Evolutionary conservation across 2,888 invertebrate species (phyloP).

Genomic region (Thymelicus lineola): DNA sequence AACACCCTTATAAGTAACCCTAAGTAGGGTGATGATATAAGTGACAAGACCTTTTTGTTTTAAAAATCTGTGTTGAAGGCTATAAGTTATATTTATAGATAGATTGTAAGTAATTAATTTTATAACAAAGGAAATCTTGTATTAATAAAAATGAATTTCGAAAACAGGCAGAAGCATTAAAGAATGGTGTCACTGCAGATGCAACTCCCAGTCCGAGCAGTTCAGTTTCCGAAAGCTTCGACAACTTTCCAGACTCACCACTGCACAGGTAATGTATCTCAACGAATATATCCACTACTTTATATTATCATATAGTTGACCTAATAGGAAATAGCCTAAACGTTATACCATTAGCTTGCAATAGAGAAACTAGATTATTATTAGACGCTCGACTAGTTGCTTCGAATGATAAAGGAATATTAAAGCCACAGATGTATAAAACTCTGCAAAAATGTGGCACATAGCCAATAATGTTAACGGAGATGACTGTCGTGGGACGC

Average conservation of each 20-base stretch:
- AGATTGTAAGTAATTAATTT: no score
- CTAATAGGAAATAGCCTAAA: slow-evolving; percentile 27
- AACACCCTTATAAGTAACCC: no score
- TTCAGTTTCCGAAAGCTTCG: slow-evolving; percentile 95
- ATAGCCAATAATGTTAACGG: slow-evolving; percentile 70
- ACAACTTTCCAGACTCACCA: slow-evolving; percentile 95
- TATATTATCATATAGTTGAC: slow-evolving; percentile 8
- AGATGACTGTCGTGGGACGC: slow-evolving; percentile 61
- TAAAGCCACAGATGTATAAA: slow-evolving; percentile 57
- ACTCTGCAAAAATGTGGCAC: slow-evolving; percentile 66
- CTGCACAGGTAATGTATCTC: slow-evolving; percentile 88
- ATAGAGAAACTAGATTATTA: slow-evolving; percentile 39
- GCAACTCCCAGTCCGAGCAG: slow-evolving; percentile 95
- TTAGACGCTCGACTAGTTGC: slow-evolving; percentile 48
- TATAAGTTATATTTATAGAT: no score
- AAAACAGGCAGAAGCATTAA: slow-evolving; percentile 77
- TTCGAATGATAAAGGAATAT: slow-evolving; percentile 55
- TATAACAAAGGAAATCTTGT: background rate
- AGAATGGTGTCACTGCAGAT: slow-evolving; percentile 88
- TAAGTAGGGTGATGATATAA: no score
- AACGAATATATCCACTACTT: background rate
- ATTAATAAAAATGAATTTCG: slow-evolving; percentile 8
- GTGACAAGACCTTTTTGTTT: no score
- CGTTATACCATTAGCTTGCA: slow-evolving; percentile 29
- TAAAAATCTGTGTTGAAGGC: no score